Evolutionary conservation across 1,140 invertebrate species (phyloP), one percentile per base, ranked within the genome.

Genomic region (Diuraphis noxia): DNA sequence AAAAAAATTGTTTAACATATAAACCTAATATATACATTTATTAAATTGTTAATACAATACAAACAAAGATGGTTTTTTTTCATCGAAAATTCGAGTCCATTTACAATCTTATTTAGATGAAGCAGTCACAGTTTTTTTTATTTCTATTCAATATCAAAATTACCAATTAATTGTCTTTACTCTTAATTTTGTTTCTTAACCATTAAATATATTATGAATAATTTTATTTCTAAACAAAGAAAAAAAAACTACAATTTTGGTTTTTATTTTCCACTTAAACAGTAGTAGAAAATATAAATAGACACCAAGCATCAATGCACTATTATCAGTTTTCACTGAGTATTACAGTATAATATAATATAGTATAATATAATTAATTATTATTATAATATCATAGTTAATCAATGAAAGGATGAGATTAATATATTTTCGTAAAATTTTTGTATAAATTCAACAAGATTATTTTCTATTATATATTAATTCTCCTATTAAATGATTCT

Each of bases 1-100:
- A 81, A 91, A 91, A 90, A 79, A 89, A 79, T 79, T 46, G 72
- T 91, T 91, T 52, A 91, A 91, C 89, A 91, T 77, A 49, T 91
- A 91, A 82, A 81, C 25, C 77, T 91, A 91, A 46, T 91, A 91
- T 91, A 30, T 91, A 91, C 89, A 91, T 17, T 88, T 56, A 87
- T 87, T 87, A 87, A 38, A 87, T 87, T 46, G 49, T 56, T 63
- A 63, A 56, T 63, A 88, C 40, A 88, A 88, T 88, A 63, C 63
- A 88, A 88, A 63, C 86, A 63, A 63, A 88, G 49, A 63, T 30
- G 25, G 86, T 88, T 63, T 88, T 40, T 88, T 40, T 30, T n/a
- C 43, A 85, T 4, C 34, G 6, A 46, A 49, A 46, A 87, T 38
- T 30, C 7, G 23, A 4, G 23, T 88, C 34, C 84, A 86, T 86